Base-by-base conservation (phyloP, 1,140 invertebrate species). In the Sycophila sp. region DNA sequence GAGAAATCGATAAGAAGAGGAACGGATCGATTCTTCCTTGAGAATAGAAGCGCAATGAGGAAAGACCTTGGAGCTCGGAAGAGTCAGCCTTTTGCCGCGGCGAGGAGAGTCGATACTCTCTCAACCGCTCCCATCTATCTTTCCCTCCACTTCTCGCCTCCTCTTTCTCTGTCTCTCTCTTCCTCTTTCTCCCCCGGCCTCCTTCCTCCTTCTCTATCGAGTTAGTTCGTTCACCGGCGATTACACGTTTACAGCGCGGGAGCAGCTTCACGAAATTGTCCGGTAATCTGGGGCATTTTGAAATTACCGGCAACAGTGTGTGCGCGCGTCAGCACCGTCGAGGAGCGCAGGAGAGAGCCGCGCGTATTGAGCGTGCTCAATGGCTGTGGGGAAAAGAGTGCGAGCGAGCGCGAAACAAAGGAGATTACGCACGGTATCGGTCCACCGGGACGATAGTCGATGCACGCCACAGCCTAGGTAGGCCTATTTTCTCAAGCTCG, bases 401-500 rank as follows among this genome's bases (percentile, higher is more conserved):
- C 51, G 26, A 74, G 65, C 64, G 68, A 64, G 75, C 66, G 26
- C 56, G 69, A 74, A 72, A 78, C 73, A 77, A 78, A 78, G 73
- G 58, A 73, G 73, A 78, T 76, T 76, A 72, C 71, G 71, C 70
- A 66, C 36, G 34, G 26, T 45, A 56, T 56, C 51, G 64, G 38
- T 32, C 49, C 36, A 38, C 62, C 49, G 59, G 40, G 6, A 24
- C 45, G 13, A 15, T 60, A 6, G 19, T 28, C 32, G 38, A 30
- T 60, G 13, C 19, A n/a, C 30, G 36, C 11, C 1, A n/a, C 38
- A 4, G 38, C 38, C 8, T 3, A n/a, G 42, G 36, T 24, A 53
- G 2, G 47, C 62, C 62, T 53, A 64, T 38, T 53, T 53, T 64
- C 62, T 51, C 19, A 4, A 15, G n/a, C 42, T 65, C 36, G 49